These are phyloP conservation scores for Brachyptera risi DNA, from an alignment of 2,888 invertebrate genomes.

Conservation along the genomic window DNA sequence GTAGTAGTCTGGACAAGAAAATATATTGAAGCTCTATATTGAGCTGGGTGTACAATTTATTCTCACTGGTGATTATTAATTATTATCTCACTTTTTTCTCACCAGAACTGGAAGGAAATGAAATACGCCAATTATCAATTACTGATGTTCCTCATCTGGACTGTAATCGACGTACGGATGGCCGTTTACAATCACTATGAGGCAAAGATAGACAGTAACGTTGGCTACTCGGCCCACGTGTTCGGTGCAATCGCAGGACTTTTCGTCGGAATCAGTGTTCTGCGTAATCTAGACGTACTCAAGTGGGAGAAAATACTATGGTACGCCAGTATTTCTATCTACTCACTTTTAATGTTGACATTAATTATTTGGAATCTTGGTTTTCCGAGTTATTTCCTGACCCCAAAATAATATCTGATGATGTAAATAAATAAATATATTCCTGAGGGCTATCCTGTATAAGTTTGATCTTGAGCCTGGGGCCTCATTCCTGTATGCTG, in stretches of 20 bases:
- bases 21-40: no score
- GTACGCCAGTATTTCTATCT: slow-evolving; percentile 73
- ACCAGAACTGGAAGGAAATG: slow-evolving; percentile 97
- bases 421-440: no score
- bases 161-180: slow-evolving; percentile 33
- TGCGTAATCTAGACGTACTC: slow-evolving; percentile 74
- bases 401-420: no score
- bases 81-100: no score
- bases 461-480: no score
- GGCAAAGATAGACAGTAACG: neutral
- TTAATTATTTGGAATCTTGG: slow-evolving; percentile 63
- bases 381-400: slow-evolving; percentile 7
- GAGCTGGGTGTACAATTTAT: no score
- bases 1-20: no score
- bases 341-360: slow-evolving; percentile 63
- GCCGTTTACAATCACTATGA: slow-evolving; percentile 69
- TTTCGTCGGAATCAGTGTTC: slow-evolving; percentile 77
- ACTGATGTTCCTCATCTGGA: slow-evolving; percentile 18
- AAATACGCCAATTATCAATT: slow-evolving; percentile 54
- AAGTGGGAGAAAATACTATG: slow-evolving; percentile 77
- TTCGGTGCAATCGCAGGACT: slow-evolving; percentile 86
- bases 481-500: no score
- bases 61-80: no score
- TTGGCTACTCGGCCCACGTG: slow-evolving; percentile 92
- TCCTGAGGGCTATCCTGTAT: no score